Percentiles rank a stretch among this genome's conserved stretches.
Conservation (phyloP, 2,888 invertebrate genomes). For the Dynastes tityus region DNA sequence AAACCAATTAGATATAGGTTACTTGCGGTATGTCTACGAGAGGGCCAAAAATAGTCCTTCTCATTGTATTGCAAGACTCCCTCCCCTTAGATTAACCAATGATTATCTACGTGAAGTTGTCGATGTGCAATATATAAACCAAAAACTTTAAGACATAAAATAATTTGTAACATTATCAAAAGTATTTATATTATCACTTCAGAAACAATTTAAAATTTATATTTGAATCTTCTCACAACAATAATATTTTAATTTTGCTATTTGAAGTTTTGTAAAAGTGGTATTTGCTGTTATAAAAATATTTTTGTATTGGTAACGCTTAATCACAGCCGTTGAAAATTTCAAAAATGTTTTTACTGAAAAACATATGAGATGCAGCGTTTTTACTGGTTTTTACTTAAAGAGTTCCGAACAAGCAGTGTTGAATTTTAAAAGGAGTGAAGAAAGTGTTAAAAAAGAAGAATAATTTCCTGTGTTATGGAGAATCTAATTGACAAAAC, state of each 20-base stretch:
- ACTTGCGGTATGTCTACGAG: too few relatives aligned
- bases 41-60: too few relatives aligned
- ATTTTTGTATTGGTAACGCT: not conserved
- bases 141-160: too few relatives aligned
- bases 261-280: not conserved
- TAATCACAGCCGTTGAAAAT: not conserved
- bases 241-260: not conserved
- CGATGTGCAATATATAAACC: too few relatives aligned
- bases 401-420: not conserved
- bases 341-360: not conserved
- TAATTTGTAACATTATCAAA: too few relatives aligned
- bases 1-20: too few relatives aligned
- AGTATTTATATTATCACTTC: too few relatives aligned
- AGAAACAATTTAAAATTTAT: too few relatives aligned
- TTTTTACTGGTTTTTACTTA: slow-evolving; percentile 3
- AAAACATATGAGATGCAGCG: not conserved
- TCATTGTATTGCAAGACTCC: too few relatives aligned
- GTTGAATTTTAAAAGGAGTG: not conserved
- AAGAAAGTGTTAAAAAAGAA: not conserved
- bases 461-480: not conserved
- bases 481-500: slow-evolving; percentile 55
- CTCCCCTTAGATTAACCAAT: too few relatives aligned
- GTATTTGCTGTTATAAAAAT: not conserved
- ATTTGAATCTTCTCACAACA: too few relatives aligned
- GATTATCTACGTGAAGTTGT: too few relatives aligned